Evolutionary conservation across 2,113 vertebrate species (phyloP).

Genomic region (Rattus rattus): DNA sequence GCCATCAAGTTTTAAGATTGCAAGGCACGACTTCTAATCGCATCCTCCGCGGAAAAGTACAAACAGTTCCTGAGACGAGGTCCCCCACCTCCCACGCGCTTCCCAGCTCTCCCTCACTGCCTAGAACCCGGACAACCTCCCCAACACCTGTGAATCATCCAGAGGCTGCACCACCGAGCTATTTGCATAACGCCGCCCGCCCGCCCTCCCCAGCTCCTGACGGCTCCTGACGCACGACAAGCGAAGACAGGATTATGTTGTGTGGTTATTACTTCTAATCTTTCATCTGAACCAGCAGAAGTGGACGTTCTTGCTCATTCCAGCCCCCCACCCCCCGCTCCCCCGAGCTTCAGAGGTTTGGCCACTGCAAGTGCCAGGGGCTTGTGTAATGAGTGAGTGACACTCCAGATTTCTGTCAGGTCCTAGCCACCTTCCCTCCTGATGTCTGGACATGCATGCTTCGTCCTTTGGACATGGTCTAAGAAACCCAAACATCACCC

Average conservation of each 20-base stretch:
- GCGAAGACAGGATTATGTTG: slow-evolving; percentile 8
- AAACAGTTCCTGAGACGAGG: slow-evolving; percentile 77
- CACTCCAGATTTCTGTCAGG: neutral
- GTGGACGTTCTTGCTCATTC: neutral
- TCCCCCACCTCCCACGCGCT: slow-evolving; percentile 78
- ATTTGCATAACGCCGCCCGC: slow-evolving; percentile 50
- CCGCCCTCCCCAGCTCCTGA: neutral
- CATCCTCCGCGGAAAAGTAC: slow-evolving; percentile 80
- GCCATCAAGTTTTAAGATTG: slow-evolving; percentile 74
- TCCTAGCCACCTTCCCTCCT: neutral
- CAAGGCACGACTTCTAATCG: slow-evolving; percentile 75
- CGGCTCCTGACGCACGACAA: neutral
- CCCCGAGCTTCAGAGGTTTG: neutral
- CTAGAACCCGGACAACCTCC: slow-evolving; percentile 71
- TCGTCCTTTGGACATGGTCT: slow-evolving; percentile 9
- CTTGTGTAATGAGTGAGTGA: slow-evolving; percentile 15
- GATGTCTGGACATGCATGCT: slow-evolving; percentile 57
- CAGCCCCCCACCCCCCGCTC: neutral
- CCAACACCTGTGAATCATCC: slow-evolving; percentile 79
- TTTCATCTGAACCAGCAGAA: neutral
- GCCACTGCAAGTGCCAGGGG: neutral
- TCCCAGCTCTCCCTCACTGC: slow-evolving; percentile 59
- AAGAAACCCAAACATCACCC: neutral
- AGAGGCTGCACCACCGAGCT: slow-evolving; percentile 41
- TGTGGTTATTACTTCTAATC: slow-evolving; percentile 41